Base-by-base conservation (phyloP, 2,113 vertebrate genomes). In the Neoarius graeffei region DNA sequence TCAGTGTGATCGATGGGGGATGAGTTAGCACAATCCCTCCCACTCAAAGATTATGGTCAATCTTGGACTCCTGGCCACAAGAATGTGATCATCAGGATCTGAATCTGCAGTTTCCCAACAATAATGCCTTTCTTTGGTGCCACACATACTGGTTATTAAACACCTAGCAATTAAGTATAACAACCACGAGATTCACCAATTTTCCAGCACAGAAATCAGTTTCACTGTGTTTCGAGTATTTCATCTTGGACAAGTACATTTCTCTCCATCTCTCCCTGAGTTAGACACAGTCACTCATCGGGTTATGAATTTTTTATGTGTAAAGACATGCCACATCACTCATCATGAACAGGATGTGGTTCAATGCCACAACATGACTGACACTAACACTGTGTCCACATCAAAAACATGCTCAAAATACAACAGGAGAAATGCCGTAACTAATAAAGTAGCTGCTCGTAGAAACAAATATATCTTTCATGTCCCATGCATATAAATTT, bases 221-320 rank as follows among this genome's bases (percentile, higher is more conserved):
- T 15, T 15, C 14, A 62, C 7, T 11, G 5, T 67, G 64, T 67
- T 67, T n/a, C 9, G 0, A 35, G 13, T 15, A 35, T 71, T 35
- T 42, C 30, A 50, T 50, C 73, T 50, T 83, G 60, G 35, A 64
- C 11, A 57, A 60, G 30, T 11, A 11, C 23, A 7, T 83, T 15
- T 77, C 57, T 64, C 57, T 62, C 54, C 17, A 20, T 76, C 23
- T 42, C 7, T 48, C 20, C 50, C 59, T 67, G 66, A 76, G 14
- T 20, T 25, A n/a, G 71, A 76, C 54, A 48, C 20, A 62, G 84
- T 27, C 20, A 42, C 35, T 66, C 27, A 19, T 23, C 15, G 1
- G 19, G 42, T 23, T 80, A 54, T 81, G 85, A 80, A 64, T 81
- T 67, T 35, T 80, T 86, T 66, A 57, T 67, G 20, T 67, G 25